Evolutionary conservation across 1,140 invertebrate species (phyloP), one percentile per base, ranked within the genome.

Genomic region (Cotesia glomerata): DNA sequence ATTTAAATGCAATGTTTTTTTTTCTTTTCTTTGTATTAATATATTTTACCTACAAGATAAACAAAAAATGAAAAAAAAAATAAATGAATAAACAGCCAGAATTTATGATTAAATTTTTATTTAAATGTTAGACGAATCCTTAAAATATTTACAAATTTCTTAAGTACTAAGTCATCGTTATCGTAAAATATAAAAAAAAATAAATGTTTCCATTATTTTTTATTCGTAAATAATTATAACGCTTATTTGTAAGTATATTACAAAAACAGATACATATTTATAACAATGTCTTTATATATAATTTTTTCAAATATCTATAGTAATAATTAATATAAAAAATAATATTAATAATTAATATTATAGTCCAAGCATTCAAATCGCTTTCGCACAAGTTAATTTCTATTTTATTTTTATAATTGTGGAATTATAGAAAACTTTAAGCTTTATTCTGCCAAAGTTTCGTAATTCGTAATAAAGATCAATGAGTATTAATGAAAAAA

Each of bases 211-310:
- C 36, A n/a, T 54, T 36, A 18, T 14, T 56, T 56, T 54, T 13
- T 34, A 26, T 36, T 65, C 8, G 45, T 14, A 65, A 65, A 51
- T 35, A 65, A 65, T 58, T 62, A 13, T 9, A 39, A 32, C 39
- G 14, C 61, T 39, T 71, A 63, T 52, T 45, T 54, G 62, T 66
- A 66, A 81, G 79, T 80, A 83, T 80, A 80, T 74, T 82, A 82
- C 79, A 79, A 76, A 78, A 81, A 81, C 80, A 84, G 76, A 77
- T 79, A 80, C 80, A 82, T 85, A 85, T 84, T 81, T 77, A 75
- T 82, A 80, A 77, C 85, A 86, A 86, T 84, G 84, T 81, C 58
- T 72, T 63, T 64, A 14, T 35, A 62, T 49, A 35, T 79, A 81
- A 80, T 81, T 74, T 76, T 77, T 70, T 75, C 72, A 75, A 75